A percentile compares a stretch with the other conserved stretches of the same genome.
Conservation (phyloP, 30 jellyfish, hydroid and myxozoan genomes). For the Chironex yamaguchii region DNA sequence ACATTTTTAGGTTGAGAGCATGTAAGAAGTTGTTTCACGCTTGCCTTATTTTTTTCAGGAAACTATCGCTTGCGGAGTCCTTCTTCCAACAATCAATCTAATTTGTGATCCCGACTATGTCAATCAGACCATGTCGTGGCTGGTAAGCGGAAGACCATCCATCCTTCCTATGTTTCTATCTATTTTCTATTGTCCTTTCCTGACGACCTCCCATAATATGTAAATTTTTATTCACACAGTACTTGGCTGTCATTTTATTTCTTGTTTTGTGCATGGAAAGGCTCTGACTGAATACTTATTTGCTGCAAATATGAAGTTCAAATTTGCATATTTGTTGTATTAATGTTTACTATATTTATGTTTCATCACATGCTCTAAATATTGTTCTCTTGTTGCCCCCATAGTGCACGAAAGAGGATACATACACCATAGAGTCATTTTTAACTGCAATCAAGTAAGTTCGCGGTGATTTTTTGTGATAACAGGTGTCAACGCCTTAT, state of each 20-base stretch:
- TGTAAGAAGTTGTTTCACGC: no score
- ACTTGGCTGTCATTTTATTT: not conserved
- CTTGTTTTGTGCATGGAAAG: not conserved
- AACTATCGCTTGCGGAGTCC: slow-evolving; percentile 87
- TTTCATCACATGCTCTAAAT: no score
- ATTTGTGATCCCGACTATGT: slow-evolving; percentile 97
- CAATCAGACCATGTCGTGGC: slow-evolving; percentile 95
- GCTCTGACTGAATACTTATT: not conserved
- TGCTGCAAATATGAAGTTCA: no score
- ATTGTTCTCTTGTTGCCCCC: no score
- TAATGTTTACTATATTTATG: no score
- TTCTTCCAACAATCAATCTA: slow-evolving; percentile 89
- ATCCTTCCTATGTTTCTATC: no score
- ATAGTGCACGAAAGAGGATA: slow-evolving; percentile 90
- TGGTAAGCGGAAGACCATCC: slow-evolving; percentile 79
- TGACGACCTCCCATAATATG: no score
- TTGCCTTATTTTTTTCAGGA: slow-evolving; percentile 28
- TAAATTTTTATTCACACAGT: not conserved
- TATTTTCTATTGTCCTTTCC: no score
- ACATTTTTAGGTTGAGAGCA: no score
- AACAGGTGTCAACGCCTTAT: not conserved
- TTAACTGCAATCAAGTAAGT: slow-evolving; percentile 88
- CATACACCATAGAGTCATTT: slow-evolving; percentile 92
- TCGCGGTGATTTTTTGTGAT: no score
- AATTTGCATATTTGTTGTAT: no score